Conservation (phyloP, 1,140 invertebrate species). For the Sitobion miscanthi region DNA sequence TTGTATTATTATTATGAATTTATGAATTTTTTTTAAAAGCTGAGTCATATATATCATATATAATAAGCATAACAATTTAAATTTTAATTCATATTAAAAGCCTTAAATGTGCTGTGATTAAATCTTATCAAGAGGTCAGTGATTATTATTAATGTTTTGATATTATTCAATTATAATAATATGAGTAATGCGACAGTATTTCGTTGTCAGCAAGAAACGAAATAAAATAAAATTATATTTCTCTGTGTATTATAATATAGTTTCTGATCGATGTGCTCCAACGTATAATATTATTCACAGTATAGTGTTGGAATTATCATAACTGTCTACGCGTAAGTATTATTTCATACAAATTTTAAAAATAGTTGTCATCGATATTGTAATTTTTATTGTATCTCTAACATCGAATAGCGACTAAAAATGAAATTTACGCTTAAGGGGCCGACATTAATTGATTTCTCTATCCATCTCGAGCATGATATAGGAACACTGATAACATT, state of each 20-base stretch:
- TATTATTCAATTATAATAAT: constrained; percentile 8
- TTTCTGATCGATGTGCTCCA: not conserved
- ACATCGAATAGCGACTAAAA: not conserved
- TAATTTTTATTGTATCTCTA: not conserved
- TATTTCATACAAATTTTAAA: not conserved
- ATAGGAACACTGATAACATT: too few relatives aligned
- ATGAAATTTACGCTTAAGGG: not conserved
- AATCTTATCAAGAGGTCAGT: not conserved
- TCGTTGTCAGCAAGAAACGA: not conserved
- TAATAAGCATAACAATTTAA: not conserved
- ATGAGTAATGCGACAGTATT: not conserved
- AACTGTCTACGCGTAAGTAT: not conserved
- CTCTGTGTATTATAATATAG: not conserved
- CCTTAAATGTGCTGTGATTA: not conserved
- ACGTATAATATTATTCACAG: too few relatives aligned
- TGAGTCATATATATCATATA: not conserved
- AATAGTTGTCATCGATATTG: not conserved
- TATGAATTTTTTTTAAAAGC: too few relatives aligned
- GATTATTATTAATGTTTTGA: not conserved
- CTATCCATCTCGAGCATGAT: too few relatives aligned
- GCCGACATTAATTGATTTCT: too few relatives aligned
- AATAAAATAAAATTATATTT: not conserved
- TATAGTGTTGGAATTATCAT: not conserved
- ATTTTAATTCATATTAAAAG: not conserved
- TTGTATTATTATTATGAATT: too few relatives aligned